Percentiles rank a stretch among this genome's conserved stretches.
These are phyloP conservation scores for Zaprionus ghesquierei DNA, from an alignment of 1,140 invertebrate species.

Conservation along the genomic window DNA sequence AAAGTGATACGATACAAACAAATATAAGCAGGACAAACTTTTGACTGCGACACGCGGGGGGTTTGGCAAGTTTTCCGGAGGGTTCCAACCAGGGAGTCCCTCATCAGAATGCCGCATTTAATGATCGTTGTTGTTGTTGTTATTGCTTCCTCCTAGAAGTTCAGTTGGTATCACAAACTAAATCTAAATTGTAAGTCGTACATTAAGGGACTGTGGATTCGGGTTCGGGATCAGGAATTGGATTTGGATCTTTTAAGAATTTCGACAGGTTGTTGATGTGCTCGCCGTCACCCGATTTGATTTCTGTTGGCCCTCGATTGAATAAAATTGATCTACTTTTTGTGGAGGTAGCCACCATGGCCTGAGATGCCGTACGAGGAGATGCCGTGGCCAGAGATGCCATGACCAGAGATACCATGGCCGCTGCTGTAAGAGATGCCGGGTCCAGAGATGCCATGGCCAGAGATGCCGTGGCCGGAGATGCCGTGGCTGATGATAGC, in stretches of 20 bases:
- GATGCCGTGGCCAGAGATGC: constrained; percentile 54
- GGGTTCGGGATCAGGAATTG: constrained; percentile 1
- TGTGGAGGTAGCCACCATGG: constrained; percentile 77
- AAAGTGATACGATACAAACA: constrained; percentile 25
- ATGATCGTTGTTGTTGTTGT: constrained; percentile 23
- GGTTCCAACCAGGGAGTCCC: constrained; percentile 4
- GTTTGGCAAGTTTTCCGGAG: constrained; percentile 57
- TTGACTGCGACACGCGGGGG: constrained; percentile 22
- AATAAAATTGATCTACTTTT: constrained; percentile 75
- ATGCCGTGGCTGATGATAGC: constrained; percentile 49
- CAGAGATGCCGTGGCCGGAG: constrained; percentile 38
- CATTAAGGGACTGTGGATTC: constrained; percentile 42
- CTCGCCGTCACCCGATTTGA: constrained; percentile 66
- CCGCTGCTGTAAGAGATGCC: constrained; percentile 31
- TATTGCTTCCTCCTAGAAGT: constrained; percentile 57
- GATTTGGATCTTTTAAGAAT: constrained; percentile 20
- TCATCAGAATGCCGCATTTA: constrained; percentile 24
- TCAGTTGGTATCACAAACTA: constrained; percentile 80
- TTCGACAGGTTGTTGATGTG: constrained; percentile 52
- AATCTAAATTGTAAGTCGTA: constrained; percentile 81
- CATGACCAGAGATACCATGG: constrained; percentile 44
- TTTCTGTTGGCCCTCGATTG: constrained; percentile 57
- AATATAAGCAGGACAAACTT: constrained; percentile 25
- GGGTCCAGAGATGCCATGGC: constrained; percentile 11
- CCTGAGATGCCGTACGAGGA: constrained; percentile 58